Base-by-base conservation (phyloP, 1,140 invertebrate genomes). In the Pollicipes pollicipes region DNA sequence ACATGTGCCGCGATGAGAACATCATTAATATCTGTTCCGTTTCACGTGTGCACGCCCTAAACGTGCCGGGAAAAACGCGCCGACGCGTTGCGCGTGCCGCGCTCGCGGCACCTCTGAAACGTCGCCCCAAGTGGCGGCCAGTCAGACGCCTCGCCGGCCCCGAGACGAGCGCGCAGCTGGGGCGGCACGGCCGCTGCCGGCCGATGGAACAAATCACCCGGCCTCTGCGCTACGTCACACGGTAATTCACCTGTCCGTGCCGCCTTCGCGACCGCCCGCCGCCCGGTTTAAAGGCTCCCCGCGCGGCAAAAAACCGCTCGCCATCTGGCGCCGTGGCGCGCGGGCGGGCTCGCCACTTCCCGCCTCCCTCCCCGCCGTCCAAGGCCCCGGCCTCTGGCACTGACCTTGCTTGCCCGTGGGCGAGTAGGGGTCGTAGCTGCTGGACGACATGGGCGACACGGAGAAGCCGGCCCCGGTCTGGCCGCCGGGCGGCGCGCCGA, bases 351-450 rank as follows among this genome's bases (percentile, higher is more conserved):
- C 4, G 16, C 32, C 32, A 16, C 4, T 35, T 4, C 13, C 10
- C 13, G 13, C 21, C 17, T 58, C 13, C 8, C 13, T 58, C 3
- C 2, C 13, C 45, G 45, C 6, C 45, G 45, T 6, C 35, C 2
- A 21, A 58, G 45, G 13, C 24, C 13, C 13, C 45, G 13, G 45
- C 13, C 45, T 58, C 13, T 58, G 45, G 45, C 2, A 84, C 88
- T 86, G 74, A 90, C 89, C 88, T 84, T 88, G 85, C 85, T 90
- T 90, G 77, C 88, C 88, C 80, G 89, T 90, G 66, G 89, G 89
- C 82, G 88, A 90, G 79, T 90, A 91, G 2, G 89, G 88, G 76
- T 90, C 89, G 80, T 90, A 91, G 83, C 89, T 90, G 76, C 88
- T 85, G 1, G 88, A 88, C 31, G 88, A 89, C 82, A 90, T 85